phyloP scores from a whole-genome alignment of 2,888 invertebrate genomes.

The Oxycera nigricornis region DNA sequence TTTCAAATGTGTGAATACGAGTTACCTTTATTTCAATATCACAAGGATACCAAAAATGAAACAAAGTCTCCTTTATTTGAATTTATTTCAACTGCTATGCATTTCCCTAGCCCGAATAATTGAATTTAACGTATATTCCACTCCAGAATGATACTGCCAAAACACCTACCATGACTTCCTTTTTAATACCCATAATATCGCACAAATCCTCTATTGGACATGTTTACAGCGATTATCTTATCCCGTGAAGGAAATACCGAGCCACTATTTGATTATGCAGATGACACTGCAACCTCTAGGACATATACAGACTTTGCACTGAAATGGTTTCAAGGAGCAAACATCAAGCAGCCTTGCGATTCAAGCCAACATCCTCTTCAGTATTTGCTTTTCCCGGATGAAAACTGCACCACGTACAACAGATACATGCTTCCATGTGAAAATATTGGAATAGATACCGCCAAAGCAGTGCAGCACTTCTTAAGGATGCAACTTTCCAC shows the following conservation, averaged over 20 bases:
- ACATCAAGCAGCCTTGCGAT: not conserved
- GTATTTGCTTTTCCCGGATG: slow-evolving; percentile 1
- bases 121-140: not conserved
- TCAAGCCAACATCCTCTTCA: not conserved
- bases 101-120: not conserved
- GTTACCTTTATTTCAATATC: not conserved
- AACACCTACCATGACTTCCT: not conserved
- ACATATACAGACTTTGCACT: not conserved
- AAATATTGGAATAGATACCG: slow-evolving; percentile 21
- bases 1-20: too few relatives aligned
- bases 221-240: slow-evolving; percentile 16
- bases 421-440: not conserved
- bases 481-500: not conserved
- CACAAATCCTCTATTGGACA: slow-evolving; percentile 1
- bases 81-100: not conserved
- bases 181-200: not conserved
- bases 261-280: slow-evolving; percentile 31
- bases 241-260: not conserved
- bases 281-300: slow-evolving; percentile 6
- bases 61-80: not conserved
- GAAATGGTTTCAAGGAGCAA: not conserved
- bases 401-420: not conserved
- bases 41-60: not conserved
- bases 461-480: not conserved
- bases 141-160: not conserved